These are phyloP conservation scores for Australoheros facetus DNA, from an alignment of 2,797 vertebrate species.

Conservation along the genomic window DNA sequence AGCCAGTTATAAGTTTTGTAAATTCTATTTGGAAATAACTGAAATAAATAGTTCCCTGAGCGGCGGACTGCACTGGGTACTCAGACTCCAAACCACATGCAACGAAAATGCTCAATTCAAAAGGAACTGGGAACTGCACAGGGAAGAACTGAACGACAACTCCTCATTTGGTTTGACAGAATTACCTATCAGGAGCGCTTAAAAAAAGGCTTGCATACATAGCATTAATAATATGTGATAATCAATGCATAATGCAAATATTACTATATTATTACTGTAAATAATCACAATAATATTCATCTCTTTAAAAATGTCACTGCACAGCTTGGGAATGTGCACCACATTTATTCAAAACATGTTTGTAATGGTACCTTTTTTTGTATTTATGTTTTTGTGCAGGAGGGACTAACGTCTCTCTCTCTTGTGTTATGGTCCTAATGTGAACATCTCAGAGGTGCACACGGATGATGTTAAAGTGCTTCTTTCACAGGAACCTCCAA, in stretches of 20 bases:
- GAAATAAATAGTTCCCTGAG: no score
- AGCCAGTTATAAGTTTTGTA: background rate
- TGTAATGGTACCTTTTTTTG: background rate
- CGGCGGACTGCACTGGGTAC: no score
- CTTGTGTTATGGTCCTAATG: background rate
- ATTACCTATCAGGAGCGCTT: no score
- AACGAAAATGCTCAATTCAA: no score
- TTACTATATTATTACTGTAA: background rate
- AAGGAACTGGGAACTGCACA: no score
- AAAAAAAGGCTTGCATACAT: no score
- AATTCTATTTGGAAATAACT: no score
- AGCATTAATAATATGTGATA: no score
- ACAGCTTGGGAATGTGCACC: background rate
- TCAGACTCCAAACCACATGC: no score
- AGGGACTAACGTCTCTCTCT: background rate
- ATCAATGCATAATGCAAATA: background rate
- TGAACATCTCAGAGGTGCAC: background rate
- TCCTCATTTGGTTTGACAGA: no score
- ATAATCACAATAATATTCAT: background rate
- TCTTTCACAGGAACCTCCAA: background rate
- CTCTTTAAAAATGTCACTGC: background rate
- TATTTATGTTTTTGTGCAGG: background rate
- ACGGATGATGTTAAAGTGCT: background rate
- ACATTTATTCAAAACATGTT: background rate
- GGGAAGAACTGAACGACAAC: no score